Base-by-base conservation (phyloP, 92 coral and sea anemone species). In the Palythoa grandis region DNA sequence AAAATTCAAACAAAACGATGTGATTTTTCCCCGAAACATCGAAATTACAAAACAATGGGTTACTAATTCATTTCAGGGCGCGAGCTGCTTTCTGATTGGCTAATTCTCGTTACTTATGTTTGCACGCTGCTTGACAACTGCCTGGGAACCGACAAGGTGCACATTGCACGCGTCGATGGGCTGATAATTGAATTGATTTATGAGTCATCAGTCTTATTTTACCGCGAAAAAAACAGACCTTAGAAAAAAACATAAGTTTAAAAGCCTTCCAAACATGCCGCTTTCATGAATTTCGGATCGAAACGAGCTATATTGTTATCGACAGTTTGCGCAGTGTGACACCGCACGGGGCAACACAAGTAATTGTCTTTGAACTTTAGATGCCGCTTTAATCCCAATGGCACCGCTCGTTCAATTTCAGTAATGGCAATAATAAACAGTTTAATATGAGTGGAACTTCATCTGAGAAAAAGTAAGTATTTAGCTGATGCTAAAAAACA, bases 401-500 rank as follows among this genome's bases (percentile, higher is more conserved):
- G 57, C 10, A 12, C 50, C 25, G 53, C 39, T 8, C 35, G 52
- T 71, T 37, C 16, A 39, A 11, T 57, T 20, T 22, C 52, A 57
- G 82, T 77, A 24, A 57, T 77, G 70, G 56, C 16, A 37, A 38
- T 23, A 72, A 77, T 23, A 72, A 77, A 4, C 69, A 16, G 58
- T 61, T 37, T 48, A 53, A 19, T 11, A 93, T 87, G 94, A 93
- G 91, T 69, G 92, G 90, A 4, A 88, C 83, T 85, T 90, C 96
- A 66, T 89, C 94, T 15, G 92, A 91, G 68, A 89, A 87, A 88
- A 91, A 89, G 94, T 93, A 85, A 91, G 94, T 88, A 22, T 24
- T 61, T 61, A 79, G 19, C 50, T 37, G 53, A 43, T 61, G 22
- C 16, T 40, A 57, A 56, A 56, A 39, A 24, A 40, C 23, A 78